Base-by-base conservation (phyloP, 2,888 invertebrate species). In the Elegia similella region DNA sequence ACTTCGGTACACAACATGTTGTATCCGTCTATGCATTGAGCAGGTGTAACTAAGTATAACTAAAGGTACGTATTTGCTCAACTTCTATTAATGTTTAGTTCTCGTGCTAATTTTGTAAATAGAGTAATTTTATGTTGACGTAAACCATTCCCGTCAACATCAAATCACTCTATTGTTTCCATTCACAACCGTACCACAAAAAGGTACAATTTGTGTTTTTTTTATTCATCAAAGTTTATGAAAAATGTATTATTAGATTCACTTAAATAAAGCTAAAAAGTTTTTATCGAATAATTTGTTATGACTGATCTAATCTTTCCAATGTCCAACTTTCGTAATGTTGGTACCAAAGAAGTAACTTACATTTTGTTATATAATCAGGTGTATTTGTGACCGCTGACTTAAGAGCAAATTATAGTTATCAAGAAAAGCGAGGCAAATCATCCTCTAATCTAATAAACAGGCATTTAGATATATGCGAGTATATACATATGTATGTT, bases 401-500 rank as follows among this genome's bases (percentile, higher is more conserved):
- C 7, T 13, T 30, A 13, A 30, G 10, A 12, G 23, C 12, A 48
- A 30, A 30, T 32, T 23, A 29, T 47, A 32, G 30, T 13, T 7
- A 15, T 30, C 30, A 48, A 32, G 2, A 32, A 32, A 32, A 13
- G 30, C 6, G 32, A 8, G 15, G 6, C 46, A n/a, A n/a, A 46
- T 8, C 29, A 30, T 15, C 53, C 53, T 43, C 43, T 30, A n/a
- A 42, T 42, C 23, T 15, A 38, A 50, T 34, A 52, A 30, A 54
- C 43, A 43, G 43, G 15, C 43, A 44, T 17, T 29, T 42, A 10
- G 8, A 29, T 32, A 7, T 15, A 15, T 55, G n/a, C 30, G 44
- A 44, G 32, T 43, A 44, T 7, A 10, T n/a, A 42, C 53, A 10
- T n/a, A 42, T 43, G 15, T 63, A 64, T 66, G 66, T 59, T 60